Evolutionary conservation across 92 coral and sea anemone genomes (phyloP).

Genomic region (Zoanthus sansibaricus): DNA sequence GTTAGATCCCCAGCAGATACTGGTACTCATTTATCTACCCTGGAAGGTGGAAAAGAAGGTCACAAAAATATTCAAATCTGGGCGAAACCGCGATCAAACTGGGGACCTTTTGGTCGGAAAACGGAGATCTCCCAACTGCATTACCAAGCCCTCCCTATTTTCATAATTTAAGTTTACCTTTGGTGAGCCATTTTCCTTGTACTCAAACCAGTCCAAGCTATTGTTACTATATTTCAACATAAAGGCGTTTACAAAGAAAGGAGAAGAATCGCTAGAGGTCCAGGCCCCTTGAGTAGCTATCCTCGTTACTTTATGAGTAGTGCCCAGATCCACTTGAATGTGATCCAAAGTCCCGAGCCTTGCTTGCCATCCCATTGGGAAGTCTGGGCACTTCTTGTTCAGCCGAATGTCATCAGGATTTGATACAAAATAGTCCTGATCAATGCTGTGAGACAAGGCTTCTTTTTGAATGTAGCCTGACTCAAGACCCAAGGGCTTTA

Average conservation of each 20-base stretch:
- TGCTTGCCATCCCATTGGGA: slow-evolving; percentile 84
- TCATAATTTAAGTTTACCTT: slow-evolving; percentile 47
- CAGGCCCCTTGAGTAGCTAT: slow-evolving; percentile 78
- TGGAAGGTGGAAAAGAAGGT: no score
- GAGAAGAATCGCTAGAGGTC: slow-evolving; percentile 31
- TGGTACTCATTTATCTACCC: no score
- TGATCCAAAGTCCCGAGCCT: slow-evolving; percentile 60
- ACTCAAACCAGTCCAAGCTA: slow-evolving; percentile 70
- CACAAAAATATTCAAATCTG: no score
- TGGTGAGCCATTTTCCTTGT: slow-evolving; percentile 59
- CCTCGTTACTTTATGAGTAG: slow-evolving; percentile 70
- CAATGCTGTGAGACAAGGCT: slow-evolving; percentile 76
- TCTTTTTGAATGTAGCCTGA: slow-evolving; percentile 86
- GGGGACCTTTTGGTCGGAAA: no score
- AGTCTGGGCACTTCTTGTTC: slow-evolving; percentile 51
- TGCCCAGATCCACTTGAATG: slow-evolving; percentile 82
- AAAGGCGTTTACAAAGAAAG: slow-evolving; percentile 68
- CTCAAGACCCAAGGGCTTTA: slow-evolving; percentile 86
- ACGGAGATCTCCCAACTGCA: no score
- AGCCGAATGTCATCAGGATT: slow-evolving; percentile 76
- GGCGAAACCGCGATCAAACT: no score
- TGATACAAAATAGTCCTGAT: slow-evolving; percentile 16
- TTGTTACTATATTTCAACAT: slow-evolving; percentile 77
- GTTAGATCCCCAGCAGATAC: no score
- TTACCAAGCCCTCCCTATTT: no score